Evolutionary conservation across 2,888 invertebrate genomes (phyloP).

Genomic region (Clepsis dumicolana): DNA sequence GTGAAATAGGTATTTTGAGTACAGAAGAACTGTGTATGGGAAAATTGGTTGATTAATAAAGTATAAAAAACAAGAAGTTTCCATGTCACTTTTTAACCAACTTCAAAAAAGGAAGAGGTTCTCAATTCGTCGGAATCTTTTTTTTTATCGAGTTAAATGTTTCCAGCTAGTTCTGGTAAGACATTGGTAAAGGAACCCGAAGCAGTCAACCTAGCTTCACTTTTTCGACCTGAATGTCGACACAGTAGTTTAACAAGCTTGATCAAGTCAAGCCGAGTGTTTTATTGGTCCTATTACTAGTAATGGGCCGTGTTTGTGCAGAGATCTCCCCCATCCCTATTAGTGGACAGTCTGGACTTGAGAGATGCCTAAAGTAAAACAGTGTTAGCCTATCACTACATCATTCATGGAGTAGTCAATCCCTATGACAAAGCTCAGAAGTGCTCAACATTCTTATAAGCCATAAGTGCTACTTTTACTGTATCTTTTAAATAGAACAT

Average conservation of each 20-base stretch:
- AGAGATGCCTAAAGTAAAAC: neutral
- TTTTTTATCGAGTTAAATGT: too few relatives aligned
- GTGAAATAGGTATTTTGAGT: neutral
- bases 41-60: neutral
- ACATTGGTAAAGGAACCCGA: neutral
- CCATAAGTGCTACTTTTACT: too few relatives aligned
- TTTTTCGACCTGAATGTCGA: neutral
- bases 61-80: neutral
- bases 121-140: too few relatives aligned
- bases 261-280: conserved; percentile 18
- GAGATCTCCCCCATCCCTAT: conserved; percentile 19
- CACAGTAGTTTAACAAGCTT: neutral
- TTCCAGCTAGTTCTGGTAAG: neutral
- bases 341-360: neutral
- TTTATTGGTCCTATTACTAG: conserved; percentile 32
- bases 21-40: neutral
- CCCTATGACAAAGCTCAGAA: too few relatives aligned
- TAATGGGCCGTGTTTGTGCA: conserved; percentile 3
- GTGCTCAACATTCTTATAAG: too few relatives aligned
- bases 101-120: too few relatives aligned
- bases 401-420: too few relatives aligned
- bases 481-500: neutral
- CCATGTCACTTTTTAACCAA: too few relatives aligned
- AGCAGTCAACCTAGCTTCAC: neutral
- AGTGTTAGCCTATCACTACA: neutral